Conservation (phyloP, 2,888 invertebrate species). For the Eupelmus urozonus region DNA sequence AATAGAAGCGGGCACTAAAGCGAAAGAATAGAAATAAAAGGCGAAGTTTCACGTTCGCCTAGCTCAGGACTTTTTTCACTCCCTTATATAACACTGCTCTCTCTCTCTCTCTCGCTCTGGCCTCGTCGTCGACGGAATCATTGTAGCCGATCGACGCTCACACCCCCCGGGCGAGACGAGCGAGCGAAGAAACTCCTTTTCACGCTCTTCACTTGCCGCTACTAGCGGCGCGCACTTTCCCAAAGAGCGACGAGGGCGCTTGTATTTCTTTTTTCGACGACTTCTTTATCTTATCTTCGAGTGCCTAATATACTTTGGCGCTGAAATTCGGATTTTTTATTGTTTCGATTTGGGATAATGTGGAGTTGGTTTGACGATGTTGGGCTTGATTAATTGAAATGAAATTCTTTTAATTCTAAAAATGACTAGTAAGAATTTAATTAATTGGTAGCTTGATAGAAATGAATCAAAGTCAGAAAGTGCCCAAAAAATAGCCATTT, state of each 20-base stretch:
- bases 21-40: slow-evolving; percentile 44
- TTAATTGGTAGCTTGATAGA: no score
- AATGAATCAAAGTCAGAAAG: no score
- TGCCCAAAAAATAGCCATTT: no score
- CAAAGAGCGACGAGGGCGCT: not conserved
- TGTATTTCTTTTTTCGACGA: not conserved
- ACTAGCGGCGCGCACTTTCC: not conserved
- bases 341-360: no score
- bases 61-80: slow-evolving; percentile 49
- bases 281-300: no score
- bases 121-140: slow-evolving; percentile 33
- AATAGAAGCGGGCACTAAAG: slow-evolving; percentile 32
- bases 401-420: no score
- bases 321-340: not conserved
- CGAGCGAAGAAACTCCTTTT: slow-evolving; percentile 32
- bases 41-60: slow-evolving; percentile 50
- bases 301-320: not conserved
- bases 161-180: not conserved
- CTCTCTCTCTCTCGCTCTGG: not conserved
- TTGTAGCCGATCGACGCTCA: slow-evolving; percentile 32
- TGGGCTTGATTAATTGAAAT: no score
- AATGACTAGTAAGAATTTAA: no score
- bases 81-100: slow-evolving; percentile 38
- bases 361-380: no score
- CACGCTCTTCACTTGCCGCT: slow-evolving; percentile 15